Evolutionary conservation across 1,140 invertebrate genomes (phyloP), one percentile per base, ranked within the genome.

Genomic region (Sarcophaga bullata): DNA sequence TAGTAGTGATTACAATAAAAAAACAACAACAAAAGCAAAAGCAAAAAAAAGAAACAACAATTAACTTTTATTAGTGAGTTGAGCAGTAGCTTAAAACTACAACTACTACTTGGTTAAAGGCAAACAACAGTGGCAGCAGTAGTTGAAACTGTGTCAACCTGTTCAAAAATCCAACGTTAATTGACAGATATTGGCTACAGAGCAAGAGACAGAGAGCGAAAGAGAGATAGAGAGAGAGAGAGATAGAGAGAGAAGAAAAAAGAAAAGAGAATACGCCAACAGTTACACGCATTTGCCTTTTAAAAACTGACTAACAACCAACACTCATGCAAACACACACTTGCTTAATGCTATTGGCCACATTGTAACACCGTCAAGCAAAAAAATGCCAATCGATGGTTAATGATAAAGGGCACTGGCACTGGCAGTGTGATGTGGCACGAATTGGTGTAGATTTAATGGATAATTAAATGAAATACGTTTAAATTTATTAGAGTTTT

Each of bases 91-190:
- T 37, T 37, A 37, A 10, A 13, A n/a, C 54, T 9, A 58, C 54
- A 58, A 58, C 54, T 0, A 68, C 62, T 19, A 68, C 62, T 19
- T 37, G 25, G 25, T 37, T 37, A 4, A 37, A 37, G 25, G 25
- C 25, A 37, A 68, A 19, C 15, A 19, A 3, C 19, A 19, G 62
- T 19, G 17, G n/a, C 7, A 58, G 11, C 13, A 58, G 54, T 68
- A 17, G 9, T n/a, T 68, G 19, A 68, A 68, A 68, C 62, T 68
- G 17, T 68, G 62, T 68, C 62, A 68, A 68, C 62, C 17, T 68
- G 62, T 68, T 68, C 62, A 19, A 68, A 68, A 68, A 68, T 68
- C n/a, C 62, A 68, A 68, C 62, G 17, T 68, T 68, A 68, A 68
- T 68, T 68, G 62, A 68, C 62, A 68, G 62, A 68, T 68, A 68